Evolutionary conservation across 2,113 vertebrate species (phyloP), one percentile per base, ranked within the genome.

Genomic region (Sinosuthora webbiana): DNA sequence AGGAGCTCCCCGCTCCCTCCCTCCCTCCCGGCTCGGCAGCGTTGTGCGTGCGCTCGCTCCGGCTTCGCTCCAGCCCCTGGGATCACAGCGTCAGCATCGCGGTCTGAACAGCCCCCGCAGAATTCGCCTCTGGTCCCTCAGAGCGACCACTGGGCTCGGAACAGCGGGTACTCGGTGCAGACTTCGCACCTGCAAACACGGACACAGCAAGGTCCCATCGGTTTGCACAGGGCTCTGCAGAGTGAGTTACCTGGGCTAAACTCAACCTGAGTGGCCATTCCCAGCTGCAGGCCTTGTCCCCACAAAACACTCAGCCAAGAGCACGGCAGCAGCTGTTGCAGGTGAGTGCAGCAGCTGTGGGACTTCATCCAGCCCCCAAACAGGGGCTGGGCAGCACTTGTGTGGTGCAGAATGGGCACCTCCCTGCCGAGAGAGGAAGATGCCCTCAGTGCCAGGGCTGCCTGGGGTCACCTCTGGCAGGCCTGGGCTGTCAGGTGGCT

Each of bases 11-110:
- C 12, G 0, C 35, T 80, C 49, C 21, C n/a, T 78, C 47, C 30
- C 37, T 65, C 57, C 59, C 14, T 18, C 39, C 87, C 41, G 10
- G 75, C 63, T 37, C 35, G 2, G 67, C 45, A 9, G 35, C 0
- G 1, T 1, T 2, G 15, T 20, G 41, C 5, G 2, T 9, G 12
- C 0, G 1, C 69, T 33, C 1, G 0, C 31, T 19, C 6, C 1
- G 5, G 18, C 69, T 42, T 11, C n/a, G 1, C 21, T 35, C 22
- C 73, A 22, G 13, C n/a, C 47, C 44, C 31, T 1, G 13, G 35
- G 11, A n/a, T 13, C 55, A 12, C 73, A 19, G 73, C 15, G 15
- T 6, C 49, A 56, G 57, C 71, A 56, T 1, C 85, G 3, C 21
- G 5, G 35, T 1, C 37, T 1, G 1, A 50, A 16, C 50, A 39